phyloP scores from a whole-genome alignment of 2,888 invertebrate genomes.

The Leuctra nigra region DNA sequence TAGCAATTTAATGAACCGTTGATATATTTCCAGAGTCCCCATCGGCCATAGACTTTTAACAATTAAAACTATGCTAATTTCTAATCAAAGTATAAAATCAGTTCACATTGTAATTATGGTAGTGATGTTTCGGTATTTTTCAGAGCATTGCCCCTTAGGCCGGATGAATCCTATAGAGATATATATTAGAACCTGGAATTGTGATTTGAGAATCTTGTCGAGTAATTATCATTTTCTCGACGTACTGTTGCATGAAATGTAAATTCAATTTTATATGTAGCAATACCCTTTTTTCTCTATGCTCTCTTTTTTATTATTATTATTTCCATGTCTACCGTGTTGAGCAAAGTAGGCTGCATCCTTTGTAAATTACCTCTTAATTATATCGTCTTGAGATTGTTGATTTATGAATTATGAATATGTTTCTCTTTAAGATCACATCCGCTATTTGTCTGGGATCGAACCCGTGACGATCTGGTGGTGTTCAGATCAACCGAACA shows the following conservation, averaged over 20 bases:
- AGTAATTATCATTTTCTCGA: conserved; percentile 9
- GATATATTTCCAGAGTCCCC: conserved; percentile 10
- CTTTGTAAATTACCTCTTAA: conserved; percentile 11
- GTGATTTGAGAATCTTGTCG: background rate
- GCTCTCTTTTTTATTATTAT: no score
- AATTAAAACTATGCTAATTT: conserved; percentile 15
- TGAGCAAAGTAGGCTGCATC: conserved; percentile 11
- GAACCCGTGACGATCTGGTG: conserved; percentile 40
- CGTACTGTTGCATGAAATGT: conserved; percentile 14
- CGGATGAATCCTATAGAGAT: no score
- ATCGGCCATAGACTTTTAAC: conserved; percentile 6
- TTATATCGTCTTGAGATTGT: background rate
- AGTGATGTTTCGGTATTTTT: background rate
- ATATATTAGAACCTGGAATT: no score
- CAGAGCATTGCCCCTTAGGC: conserved; percentile 1
- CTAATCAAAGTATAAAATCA: background rate
- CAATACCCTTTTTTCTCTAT: no score
- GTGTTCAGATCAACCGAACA: no score
- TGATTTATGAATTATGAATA: conserved; percentile 22
- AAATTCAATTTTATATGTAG: conserved; percentile 10
- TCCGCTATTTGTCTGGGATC: conserved; percentile 40
- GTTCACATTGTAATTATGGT: conserved; percentile 15
- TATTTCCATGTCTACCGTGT: conserved; percentile 14
- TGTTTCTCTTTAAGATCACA: conserved; percentile 18
- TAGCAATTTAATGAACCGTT: conserved; percentile 2